Conservation (phyloP, 2,113 vertebrate genomes). For the Pao palembangensis region DNA sequence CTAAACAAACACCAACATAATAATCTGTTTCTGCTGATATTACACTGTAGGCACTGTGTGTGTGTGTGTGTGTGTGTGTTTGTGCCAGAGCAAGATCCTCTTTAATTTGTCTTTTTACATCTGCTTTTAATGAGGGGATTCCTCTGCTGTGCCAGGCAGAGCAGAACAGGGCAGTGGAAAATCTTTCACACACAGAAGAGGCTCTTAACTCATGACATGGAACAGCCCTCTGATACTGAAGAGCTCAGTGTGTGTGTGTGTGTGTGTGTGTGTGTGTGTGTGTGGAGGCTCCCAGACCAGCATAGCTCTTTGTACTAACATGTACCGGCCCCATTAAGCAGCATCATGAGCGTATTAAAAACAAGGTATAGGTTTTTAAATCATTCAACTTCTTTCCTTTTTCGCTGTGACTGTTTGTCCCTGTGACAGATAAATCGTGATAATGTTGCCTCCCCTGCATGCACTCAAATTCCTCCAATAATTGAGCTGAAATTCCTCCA, state of each 20-base stretch:
- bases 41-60: background rate
- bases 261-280: conserved; percentile 1
- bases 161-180: conserved; percentile 29
- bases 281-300: conserved; percentile 11
- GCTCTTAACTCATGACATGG: conserved; percentile 14
- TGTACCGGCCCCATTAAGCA: conserved; percentile 1
- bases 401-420: background rate
- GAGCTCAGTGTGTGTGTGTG: background rate
- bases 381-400: too few species aligned
- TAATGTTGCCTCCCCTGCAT: background rate
- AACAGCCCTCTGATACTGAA: conserved; percentile 15
- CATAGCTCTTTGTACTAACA: conserved; percentile 7
- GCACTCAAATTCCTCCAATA: background rate
- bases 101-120: conserved; percentile 21
- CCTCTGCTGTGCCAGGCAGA: conserved; percentile 38
- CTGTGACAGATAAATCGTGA: background rate
- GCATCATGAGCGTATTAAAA: background rate
- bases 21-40: too few species aligned
- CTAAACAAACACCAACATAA: too few species aligned
- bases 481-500: too few species aligned
- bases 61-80: conserved; percentile 2
- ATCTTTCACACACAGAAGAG: conserved; percentile 7
- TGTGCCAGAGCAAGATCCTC: background rate
- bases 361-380: too few species aligned
- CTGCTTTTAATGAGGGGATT: conserved; percentile 47